These are phyloP conservation scores for Papilio protenor DNA, from an alignment of 2,888 invertebrate genomes.

Conservation along the genomic window DNA sequence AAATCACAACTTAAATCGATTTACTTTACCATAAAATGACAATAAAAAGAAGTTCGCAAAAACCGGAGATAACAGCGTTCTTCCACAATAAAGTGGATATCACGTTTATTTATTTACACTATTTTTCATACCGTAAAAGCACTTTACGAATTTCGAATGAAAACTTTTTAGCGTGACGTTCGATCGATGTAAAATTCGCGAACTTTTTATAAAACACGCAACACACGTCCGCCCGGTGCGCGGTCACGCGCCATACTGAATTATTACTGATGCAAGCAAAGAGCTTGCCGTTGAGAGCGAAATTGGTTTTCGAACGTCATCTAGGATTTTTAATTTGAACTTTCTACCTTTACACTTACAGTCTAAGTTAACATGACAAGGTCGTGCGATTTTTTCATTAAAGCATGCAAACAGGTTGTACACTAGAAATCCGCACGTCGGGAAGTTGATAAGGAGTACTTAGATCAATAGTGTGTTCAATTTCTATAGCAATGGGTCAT, in stretches of 20 bases:
- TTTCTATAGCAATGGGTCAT: conserved; percentile 44
- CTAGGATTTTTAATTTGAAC: conserved; percentile 57
- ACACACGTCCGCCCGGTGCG: conserved; percentile 63
- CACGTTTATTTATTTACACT: conserved; percentile 37
- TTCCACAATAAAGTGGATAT: conserved; percentile 23
- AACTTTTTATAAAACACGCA: conserved; percentile 42
- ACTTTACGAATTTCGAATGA: conserved; percentile 27
- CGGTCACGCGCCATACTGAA: conserved; percentile 78
- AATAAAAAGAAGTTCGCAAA: conserved; percentile 39
- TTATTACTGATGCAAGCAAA: conserved; percentile 68
- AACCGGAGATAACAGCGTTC: conserved; percentile 19
- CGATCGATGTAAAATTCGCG: conserved; percentile 38
- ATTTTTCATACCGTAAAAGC: conserved; percentile 32
- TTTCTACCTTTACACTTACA: conserved; percentile 56
- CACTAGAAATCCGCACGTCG: conserved; percentile 71
- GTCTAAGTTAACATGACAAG: conserved; percentile 57
- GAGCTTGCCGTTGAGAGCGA: conserved; percentile 74
- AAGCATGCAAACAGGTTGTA: conserved; percentile 67
- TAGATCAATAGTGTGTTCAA: conserved; percentile 44
- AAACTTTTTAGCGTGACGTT: conserved; percentile 30
- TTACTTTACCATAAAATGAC: conserved; percentile 38
- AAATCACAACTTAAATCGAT: background rate
- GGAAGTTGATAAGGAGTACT: conserved; percentile 63
- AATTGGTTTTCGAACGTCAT: conserved; percentile 71
- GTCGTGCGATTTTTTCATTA: conserved; percentile 59